Base-by-base conservation (phyloP, 2,797 vertebrate genomes). In the Rhinella marina region DNA sequence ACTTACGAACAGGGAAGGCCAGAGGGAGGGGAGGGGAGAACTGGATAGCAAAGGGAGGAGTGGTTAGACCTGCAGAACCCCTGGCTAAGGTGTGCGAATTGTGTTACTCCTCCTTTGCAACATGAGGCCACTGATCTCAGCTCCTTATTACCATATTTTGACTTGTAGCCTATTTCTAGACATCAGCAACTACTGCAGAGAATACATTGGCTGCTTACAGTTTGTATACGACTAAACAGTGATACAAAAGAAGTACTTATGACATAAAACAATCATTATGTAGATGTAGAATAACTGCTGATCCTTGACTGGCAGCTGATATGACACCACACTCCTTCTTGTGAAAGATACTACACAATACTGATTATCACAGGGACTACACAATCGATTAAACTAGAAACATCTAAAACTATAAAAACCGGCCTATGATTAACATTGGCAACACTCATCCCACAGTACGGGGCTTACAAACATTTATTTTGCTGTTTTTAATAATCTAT, bases 1-100 rank as follows among this genome's bases (percentile, higher is more conserved):
- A 86, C 77, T 81, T 86, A 81, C 64, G 73, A 89, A 70, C 84
- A 62, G 72, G 57, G 52, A 86, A 79, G 85, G 88, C 84, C 84
- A 82, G 52, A 78, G 80, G 70, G 76, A 56, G 75, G n/a, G 68
- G 79, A 32, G 59, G 41, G 75, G 73, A 79, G 79, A 61, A 61
- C 50, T 56, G 84, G 70, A 76, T 27, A 83, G 62, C n/a, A 27
- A 17, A 83, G 84, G 84, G 85, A 86, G 88, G 88, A 84, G 88
- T 78, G 56, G 79, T 59, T 17, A 48, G 56, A 89, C 88, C 79
- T 86, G 84, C 52, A 89, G 79, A 62, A 77, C 84, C 29, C 50
- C 6, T 68, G 59, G 50, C 84, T 89, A 66, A 89, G 85, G 88
- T 89, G 88, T 86, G 88, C 29, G 23, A 52, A 59, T 59, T 21